Base-by-base conservation (phyloP, 2,888 invertebrate species). In the Xestobium rufovillosum region DNA sequence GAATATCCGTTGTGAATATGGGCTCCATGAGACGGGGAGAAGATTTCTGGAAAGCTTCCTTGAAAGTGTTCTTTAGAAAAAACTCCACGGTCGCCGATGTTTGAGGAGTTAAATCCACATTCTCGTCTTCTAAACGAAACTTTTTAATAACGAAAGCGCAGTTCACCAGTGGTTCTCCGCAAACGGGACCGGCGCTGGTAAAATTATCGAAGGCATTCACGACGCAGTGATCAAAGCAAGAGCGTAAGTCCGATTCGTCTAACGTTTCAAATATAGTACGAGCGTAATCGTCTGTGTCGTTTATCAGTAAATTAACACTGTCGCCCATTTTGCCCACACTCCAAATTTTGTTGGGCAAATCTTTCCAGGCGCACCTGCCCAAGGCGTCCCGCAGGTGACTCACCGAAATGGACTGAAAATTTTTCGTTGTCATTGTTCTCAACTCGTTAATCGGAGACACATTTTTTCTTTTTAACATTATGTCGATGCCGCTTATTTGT, bases 131-230 rank as follows among this genome's bases (percentile, higher is more conserved):
- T 39, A 83, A 60, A 1, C 68, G 71, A 86, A 92, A 96, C 48
- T 87, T 83, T 52, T 89, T 85, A 2, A 97, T 75, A 35, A 87
- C 71, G 67, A 96, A 94, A 11, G 84, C 88, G 1, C 96, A 91
- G 1, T 96, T 96, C 70, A 84, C 85, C 82, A 98, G 82, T 2
- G 95, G 94, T 59, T 98, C 98, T 54, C 95, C 94, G 66, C 97
- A 98, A 28, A 98, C 63, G 0, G 97, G 97, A 0, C 98, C 98
- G 26, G 89, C 80, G 35, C 84, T 57, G 65, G 14, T 90, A 78
- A 3, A 88, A 86, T 63, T 91, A 65, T 72, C 90, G 85, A 65
- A 92, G 82, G 4, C 91, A 65, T 85, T 88, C 3, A 89, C 72
- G 58, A 92, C 80, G 60, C 82, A 82, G 57, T 80, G 82, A 54